A percentile compares a stretch with the other conserved stretches of the same genome.
Evolutionary conservation across 2,113 vertebrate genomes (phyloP).

Genomic region (Lamprologus speciosus): DNA sequence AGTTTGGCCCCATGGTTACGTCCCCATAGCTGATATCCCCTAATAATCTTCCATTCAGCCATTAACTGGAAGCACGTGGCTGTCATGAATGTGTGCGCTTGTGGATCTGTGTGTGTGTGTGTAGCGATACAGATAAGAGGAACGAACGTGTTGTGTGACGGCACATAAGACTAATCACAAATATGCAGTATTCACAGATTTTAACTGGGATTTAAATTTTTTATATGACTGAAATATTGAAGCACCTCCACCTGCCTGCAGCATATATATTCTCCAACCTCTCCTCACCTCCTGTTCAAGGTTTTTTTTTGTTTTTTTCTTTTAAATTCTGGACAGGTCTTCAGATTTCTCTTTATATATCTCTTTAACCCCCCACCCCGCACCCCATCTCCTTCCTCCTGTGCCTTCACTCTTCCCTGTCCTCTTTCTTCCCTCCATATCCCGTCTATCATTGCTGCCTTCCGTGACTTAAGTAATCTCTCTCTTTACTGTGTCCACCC

Average conservation of each 20-base stretch:
- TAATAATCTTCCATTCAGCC: slow-evolving; percentile 32
- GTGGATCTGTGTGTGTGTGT: background rate
- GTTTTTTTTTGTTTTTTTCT: background rate
- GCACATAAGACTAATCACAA: slow-evolving; percentile 23
- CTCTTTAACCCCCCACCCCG: background rate
- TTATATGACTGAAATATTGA: slow-evolving; percentile 51
- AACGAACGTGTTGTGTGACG: background rate
- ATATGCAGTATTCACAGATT: slow-evolving; percentile 32
- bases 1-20: slow-evolving; percentile 26
- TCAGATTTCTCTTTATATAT: slow-evolving; percentile 23
- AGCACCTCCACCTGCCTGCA: slow-evolving; percentile 33
- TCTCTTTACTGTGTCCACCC: slow-evolving; percentile 6
- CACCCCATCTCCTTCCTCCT: background rate
- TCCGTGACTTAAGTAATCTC: slow-evolving; percentile 1
- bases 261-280: slow-evolving; percentile 7
- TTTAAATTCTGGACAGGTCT: slow-evolving; percentile 1
- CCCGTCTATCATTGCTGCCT: slow-evolving; percentile 27
- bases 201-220: slow-evolving; percentile 33
- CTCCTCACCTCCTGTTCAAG: slow-evolving; percentile 25
- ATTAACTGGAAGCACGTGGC: slow-evolving; percentile 2
- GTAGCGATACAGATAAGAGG: background rate
- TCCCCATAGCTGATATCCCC: slow-evolving; percentile 32
- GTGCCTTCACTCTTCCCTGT: background rate
- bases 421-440: background rate
- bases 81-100: background rate